Evolutionary conservation across 2,113 vertebrate genomes (phyloP).

Genomic region (Grammomys dolichurus): DNA sequence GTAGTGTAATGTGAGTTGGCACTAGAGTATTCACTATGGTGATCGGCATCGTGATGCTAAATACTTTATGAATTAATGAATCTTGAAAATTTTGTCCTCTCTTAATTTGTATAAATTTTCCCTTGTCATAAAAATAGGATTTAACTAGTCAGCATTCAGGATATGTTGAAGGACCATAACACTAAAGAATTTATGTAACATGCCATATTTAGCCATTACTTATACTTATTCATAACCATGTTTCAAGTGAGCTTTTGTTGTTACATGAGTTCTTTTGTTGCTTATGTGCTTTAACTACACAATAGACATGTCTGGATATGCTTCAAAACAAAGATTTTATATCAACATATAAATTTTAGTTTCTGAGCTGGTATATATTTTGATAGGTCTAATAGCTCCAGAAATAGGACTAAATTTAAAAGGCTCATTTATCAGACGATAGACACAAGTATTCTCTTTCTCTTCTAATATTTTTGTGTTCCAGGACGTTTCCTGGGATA

Average conservation of each 20-base stretch:
- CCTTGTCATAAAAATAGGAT: neutral
- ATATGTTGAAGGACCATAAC: neutral
- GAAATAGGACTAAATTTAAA: neutral
- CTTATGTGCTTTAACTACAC: neutral
- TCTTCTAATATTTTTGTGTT: conserved; percentile 3
- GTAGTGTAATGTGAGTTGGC: neutral
- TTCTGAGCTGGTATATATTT: neutral
- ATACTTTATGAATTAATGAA: conserved; percentile 19
- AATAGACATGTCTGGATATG: neutral
- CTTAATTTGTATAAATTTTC: neutral
- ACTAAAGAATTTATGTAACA: neutral
- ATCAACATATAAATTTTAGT: neutral
- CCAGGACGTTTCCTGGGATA: neutral
- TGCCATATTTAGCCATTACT: neutral
- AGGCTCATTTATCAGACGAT: neutral
- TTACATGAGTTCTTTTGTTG: neutral
- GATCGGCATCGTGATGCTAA: neutral
- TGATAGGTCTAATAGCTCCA: neutral
- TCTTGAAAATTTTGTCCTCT: neutral
- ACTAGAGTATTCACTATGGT: neutral
- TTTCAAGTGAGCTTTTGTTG: neutral
- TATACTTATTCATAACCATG: neutral
- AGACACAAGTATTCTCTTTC: neutral
- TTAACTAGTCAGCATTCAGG: neutral
- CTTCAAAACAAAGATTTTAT: neutral